A percentile compares a stretch with the other conserved stretches of the same genome.
phyloP scores from a whole-genome alignment of 2,888 invertebrate genomes.

The Creontiades dilutus region DNA sequence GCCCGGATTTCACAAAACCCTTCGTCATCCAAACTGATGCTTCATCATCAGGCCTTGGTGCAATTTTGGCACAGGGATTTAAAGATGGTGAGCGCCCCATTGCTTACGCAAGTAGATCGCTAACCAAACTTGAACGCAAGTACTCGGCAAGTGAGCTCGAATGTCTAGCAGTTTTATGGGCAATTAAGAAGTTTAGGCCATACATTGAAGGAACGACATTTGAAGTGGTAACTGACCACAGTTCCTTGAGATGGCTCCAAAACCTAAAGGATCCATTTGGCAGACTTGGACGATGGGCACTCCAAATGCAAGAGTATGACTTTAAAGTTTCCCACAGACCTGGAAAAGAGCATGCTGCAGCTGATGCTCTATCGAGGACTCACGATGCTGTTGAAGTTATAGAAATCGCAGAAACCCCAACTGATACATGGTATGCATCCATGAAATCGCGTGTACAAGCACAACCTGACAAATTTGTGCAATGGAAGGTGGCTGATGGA shows the following conservation, averaged over 20 bases:
- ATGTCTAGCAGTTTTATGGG: conserved; percentile 76
- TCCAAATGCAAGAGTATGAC: conserved; percentile 23
- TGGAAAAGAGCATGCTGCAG: neutral
- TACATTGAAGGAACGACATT: conserved; percentile 26
- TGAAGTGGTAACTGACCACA: conserved; percentile 75
- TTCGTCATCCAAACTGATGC: conserved; percentile 74
- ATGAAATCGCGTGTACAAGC: neutral
- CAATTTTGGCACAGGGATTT: conserved; percentile 75
- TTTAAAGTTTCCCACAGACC: conserved; percentile 9
- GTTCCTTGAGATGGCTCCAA: conserved; percentile 76
- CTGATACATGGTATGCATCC: neutral
- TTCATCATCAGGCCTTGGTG: conserved; percentile 68
- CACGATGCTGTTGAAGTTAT: neutral
- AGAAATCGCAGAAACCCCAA: neutral
- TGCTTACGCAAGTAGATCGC: conserved; percentile 75
- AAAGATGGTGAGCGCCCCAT: conserved; percentile 75
- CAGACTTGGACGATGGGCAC: conserved; percentile 75
- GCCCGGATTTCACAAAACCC: conserved; percentile 73
- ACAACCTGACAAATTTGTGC: neutral
- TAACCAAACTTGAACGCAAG: conserved; percentile 74
- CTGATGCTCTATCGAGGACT: conserved; percentile 1
- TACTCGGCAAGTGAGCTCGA: conserved; percentile 76
- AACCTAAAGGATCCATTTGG: conserved; percentile 75
- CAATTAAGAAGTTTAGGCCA: conserved; percentile 75
- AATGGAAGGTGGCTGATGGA: neutral